A percentile compares a stretch with the other conserved stretches of the same genome.
Conservation (phyloP, 2,113 vertebrate genomes). For the Indri indri region DNA sequence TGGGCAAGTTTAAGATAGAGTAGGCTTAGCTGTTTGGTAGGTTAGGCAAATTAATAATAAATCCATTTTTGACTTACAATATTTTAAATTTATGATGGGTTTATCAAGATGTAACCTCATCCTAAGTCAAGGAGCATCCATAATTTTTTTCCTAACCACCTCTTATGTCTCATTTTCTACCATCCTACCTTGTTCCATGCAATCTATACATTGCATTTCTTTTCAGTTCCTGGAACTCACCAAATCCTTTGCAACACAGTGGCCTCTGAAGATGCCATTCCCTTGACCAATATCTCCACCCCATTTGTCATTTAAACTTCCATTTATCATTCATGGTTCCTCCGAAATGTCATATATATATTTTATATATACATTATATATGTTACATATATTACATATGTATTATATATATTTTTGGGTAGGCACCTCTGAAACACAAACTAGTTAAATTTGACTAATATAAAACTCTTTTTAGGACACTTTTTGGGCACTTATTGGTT, state of each 20-base stretch:
- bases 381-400: too few species aligned
- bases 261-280: background rate
- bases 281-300: background rate
- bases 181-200: background rate
- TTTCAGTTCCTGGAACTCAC: background rate
- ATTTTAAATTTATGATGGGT: background rate
- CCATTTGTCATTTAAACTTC: background rate
- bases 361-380: too few species aligned
- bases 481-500: background rate
- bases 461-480: background rate
- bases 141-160: background rate
- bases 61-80: background rate
- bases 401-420: background rate
- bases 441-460: background rate
- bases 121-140: background rate
- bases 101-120: background rate
- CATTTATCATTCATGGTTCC: background rate
- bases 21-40: background rate
- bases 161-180: background rate
- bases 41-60: background rate
- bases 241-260: background rate
- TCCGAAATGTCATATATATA: background rate
- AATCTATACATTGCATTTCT: background rate
- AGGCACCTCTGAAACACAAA: background rate
- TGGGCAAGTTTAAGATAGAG: background rate